phyloP scores from a whole-genome alignment of 2,888 invertebrate genomes.

The Sipunculus nudus region DNA sequence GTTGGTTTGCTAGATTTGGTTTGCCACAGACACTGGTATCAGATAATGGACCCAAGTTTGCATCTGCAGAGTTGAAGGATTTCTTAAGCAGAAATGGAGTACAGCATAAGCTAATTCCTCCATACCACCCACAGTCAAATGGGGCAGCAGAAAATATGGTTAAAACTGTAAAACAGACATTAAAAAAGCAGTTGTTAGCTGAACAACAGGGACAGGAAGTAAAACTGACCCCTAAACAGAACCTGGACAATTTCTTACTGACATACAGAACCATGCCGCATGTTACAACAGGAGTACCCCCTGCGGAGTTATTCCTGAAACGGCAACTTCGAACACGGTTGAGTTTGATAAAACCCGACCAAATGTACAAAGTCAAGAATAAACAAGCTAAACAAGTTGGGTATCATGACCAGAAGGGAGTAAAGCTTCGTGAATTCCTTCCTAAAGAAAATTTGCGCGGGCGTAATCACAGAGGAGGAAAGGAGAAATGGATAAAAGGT shows the following conservation, averaged over 20 bases:
- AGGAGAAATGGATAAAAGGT: not conserved
- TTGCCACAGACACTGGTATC: constrained; percentile 4
- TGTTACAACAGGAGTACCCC: not conserved
- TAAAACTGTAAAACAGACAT: not conserved
- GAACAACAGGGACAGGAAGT: not conserved
- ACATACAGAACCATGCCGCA: constrained; percentile 5
- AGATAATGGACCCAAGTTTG: constrained; percentile 18
- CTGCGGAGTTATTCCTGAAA: constrained; percentile 8
- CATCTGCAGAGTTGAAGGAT: not conserved
- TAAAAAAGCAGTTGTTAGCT: not conserved
- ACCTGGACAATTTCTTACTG: not conserved
- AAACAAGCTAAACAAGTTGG: not conserved
- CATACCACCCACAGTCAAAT: constrained; percentile 9
- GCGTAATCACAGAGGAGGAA: not conserved
- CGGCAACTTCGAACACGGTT: not conserved
- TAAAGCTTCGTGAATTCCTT: not conserved
- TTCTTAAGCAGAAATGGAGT: constrained; percentile 13
- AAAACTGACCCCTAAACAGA: not conserved
- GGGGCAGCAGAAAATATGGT: constrained; percentile 5
- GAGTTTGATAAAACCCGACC: not conserved
- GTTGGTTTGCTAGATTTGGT: constrained; percentile 6
- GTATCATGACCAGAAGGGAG: not conserved
- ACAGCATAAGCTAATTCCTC: constrained; percentile 5
- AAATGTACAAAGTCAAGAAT: not conserved
- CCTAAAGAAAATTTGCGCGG: not conserved